Evolutionary conservation across 2,888 invertebrate species (phyloP).

Genomic region (Muscina levida): DNA sequence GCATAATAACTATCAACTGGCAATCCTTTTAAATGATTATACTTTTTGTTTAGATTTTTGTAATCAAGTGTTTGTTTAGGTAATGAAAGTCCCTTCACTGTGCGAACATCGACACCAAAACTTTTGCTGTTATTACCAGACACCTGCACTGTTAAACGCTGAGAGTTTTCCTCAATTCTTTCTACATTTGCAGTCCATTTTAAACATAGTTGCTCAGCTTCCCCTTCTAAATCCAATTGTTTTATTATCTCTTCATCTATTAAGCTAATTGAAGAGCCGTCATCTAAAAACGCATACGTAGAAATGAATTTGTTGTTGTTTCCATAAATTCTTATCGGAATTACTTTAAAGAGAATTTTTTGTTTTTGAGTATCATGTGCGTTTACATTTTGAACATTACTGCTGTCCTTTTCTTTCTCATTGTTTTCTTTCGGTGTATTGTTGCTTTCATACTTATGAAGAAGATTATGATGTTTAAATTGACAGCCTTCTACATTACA

Average conservation of each 20-base stretch:
- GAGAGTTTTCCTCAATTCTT: slow-evolving; percentile 54
- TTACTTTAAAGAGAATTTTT: slow-evolving; percentile 44
- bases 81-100: slow-evolving; percentile 39
- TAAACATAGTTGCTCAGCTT: slow-evolving; percentile 53
- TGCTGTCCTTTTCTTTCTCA: slow-evolving; percentile 13
- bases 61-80: slow-evolving; percentile 44
- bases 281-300: slow-evolving; percentile 64
- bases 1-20: slow-evolving; percentile 38
- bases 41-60: slow-evolving; percentile 23
- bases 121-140: slow-evolving; percentile 38
- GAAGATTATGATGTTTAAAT: slow-evolving; percentile 51
- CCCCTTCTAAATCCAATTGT: slow-evolving; percentile 49
- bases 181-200: slow-evolving; percentile 60
- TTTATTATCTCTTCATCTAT: slow-evolving; percentile 59
- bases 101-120: slow-evolving; percentile 35
- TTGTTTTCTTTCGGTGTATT: slow-evolving; percentile 13
- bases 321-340: slow-evolving; percentile 44
- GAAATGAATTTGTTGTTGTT: slow-evolving; percentile 53
- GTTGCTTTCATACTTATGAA: slow-evolving; percentile 42
- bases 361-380: slow-evolving; percentile 22
- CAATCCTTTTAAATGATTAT: slow-evolving; percentile 42
- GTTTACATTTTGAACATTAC: slow-evolving; percentile 24
- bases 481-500: slow-evolving; percentile 47
- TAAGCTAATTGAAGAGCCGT: slow-evolving; percentile 63
- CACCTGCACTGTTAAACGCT: slow-evolving; percentile 44